Evolutionary conservation across 2,797 vertebrate genomes (phyloP), one percentile per base, ranked within the genome.

Genomic region (Macropus fuliginosus): DNA sequence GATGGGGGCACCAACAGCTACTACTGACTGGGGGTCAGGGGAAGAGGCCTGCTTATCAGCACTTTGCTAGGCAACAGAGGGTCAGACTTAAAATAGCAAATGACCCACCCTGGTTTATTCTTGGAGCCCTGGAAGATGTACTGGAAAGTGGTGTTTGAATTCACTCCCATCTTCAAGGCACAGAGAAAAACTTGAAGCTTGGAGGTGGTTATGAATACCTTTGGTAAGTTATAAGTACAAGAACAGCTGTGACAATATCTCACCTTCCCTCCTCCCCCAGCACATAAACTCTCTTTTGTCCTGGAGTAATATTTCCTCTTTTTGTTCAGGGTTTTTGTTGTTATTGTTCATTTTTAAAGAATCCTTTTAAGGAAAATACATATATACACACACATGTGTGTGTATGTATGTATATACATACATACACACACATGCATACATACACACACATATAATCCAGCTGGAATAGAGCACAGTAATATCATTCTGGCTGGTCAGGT

Each of bases 71-170:
- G 93, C 62, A 81, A 81, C 66, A 55, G 74, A 74, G 6, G 55
- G 56, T 31, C 56, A 89, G 59, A 10, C 34, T 54, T 55, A 91
- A 52, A 62, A 50, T 90, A 95, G 92, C 31, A 94, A 56, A 56
- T 46, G 2, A 5, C 81, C 91, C 95, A 95, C n/a, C 91, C 91
- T 92, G 95, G 50, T 50, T 90, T 93, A 55, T 95, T 93, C 90
- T 94, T 91, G 81, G 66, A 92, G 55, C 12, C 10, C 54, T 94
- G 27, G n/a, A 55, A 95, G 92, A 96, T 54, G 66, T 4, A 91
- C 16, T n/a, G 74, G 74, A 92, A 95, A 89, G 81, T 8, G 91
- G 46, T 91, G 55, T 56, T 34, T 91, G 59, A 55, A 54, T 92
- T 92, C 40, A 92, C 24, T 29, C 90, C 56, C 93, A 91, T 81